Conservation (phyloP, 2,888 invertebrate species). For the Rambutsinella grinnellia region DNA sequence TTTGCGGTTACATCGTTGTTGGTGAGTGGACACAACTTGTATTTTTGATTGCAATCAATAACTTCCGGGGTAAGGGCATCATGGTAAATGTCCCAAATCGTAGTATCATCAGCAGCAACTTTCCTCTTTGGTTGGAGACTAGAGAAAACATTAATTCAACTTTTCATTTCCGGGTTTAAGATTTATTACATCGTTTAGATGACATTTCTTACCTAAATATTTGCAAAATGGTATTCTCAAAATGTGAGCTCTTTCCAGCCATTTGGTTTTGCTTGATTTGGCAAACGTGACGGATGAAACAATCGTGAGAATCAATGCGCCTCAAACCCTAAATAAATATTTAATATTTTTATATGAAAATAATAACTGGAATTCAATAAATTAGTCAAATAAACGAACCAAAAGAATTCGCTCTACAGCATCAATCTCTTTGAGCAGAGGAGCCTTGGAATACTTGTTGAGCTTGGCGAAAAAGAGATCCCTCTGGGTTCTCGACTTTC, state of each 20-base stretch:
- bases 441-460: constrained; percentile 61
- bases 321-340: constrained; percentile 53
- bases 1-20: constrained; percentile 49
- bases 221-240: constrained; percentile 52
- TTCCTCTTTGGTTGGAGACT: constrained; percentile 45
- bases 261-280: constrained; percentile 60
- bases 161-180: not conserved
- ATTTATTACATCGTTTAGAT: no score
- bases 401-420: constrained; percentile 59
- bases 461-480: constrained; percentile 58
- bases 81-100: constrained; percentile 61
- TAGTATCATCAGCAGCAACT: constrained; percentile 23
- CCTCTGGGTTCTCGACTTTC: constrained; percentile 49
- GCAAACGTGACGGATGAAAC: constrained; percentile 63
- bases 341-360: not conserved
- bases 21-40: constrained; percentile 58
- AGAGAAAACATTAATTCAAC: not conserved
- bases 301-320: constrained; percentile 62
- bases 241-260: constrained; percentile 48
- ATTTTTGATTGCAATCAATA: constrained; percentile 59
- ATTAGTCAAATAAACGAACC: no score
- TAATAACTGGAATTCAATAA: not conserved
- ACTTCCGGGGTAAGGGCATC: constrained; percentile 59
- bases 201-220: constrained; percentile 56
- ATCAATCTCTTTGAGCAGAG: constrained; percentile 59